Evolutionary conservation across 2,888 invertebrate genomes (phyloP), one percentile per base, ranked within the genome.

Genomic region (Cerastoderma edule): DNA sequence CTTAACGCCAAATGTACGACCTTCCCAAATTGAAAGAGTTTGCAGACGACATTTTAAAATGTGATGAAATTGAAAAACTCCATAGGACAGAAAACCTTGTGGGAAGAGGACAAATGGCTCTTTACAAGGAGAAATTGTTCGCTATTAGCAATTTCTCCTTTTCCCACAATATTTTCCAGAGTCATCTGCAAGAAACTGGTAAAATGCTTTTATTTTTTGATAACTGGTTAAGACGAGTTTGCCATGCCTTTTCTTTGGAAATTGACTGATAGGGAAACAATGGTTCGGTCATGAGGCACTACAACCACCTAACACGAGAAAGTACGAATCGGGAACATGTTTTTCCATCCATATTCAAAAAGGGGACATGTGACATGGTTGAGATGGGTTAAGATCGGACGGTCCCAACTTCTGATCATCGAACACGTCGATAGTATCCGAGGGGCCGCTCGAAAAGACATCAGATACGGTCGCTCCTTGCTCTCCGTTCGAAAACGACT

Each of bases 121-220:
- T 28, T 56, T 13, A 56, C 30, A 50, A 50, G 50, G n/a, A 50
- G 50, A 50, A 50, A 50, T 13, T 50, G 50, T 22, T 50, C 10
- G n/a, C 6, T n/a, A 50, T 22, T 50, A 50, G 50, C 50, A 50
- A 13, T 50, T 13, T 50, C 50, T 50, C 50, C 50, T n/a, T 50
- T 50, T 50, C 5, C n/a, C 50, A 50, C 8, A 8, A 50, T 50
- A 22, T 50, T 50, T 50, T 50, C 50, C 6, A 50, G n/a, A 6
- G n/a, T 50, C 13, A n/a, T n/a, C n/a, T 46, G 46, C n/a, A n/a
- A n/a, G n/a, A n/a, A n/a, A n/a, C n/a, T n/a, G n/a, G n/a, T n/a
- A n/a, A 46, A 19, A 19, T 46, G 16, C 10, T 46, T 46, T 19
- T n/a, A 5, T 46, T 19, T 46, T 19, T 10, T 46, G 5, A 19